Evolutionary conservation across 2,797 vertebrate species (phyloP), one percentile per base, ranked within the genome.

Genomic region (Myotis myotis): DNA sequence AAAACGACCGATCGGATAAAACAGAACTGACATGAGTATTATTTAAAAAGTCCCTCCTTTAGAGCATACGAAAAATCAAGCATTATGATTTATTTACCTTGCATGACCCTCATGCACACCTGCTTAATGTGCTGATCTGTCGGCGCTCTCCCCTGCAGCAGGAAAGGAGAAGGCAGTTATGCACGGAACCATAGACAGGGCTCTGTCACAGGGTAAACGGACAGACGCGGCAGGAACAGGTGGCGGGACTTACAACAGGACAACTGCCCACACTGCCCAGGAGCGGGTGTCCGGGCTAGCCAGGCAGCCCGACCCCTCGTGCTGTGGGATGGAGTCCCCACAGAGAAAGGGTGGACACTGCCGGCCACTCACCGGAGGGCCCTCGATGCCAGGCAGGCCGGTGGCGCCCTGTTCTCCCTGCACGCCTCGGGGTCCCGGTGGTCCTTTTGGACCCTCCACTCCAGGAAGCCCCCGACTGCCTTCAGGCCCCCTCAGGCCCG

Each of bases 31-130:
- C 44, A 89, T 36, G 72, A 62, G 62, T 41, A 47, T 74, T 80
- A 92, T 20, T 74, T 57, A 84, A 38, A 89, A 70, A n/a, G 23
- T 44, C 38, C 74, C 25, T 36, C 49, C 47, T 75, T 94, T 82
- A 83, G 95, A 97, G 22, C 36, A 94, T 0, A 87, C 47, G 8
- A 75, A 70, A 66, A 30, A 41, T 70, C 15, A 89, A 93, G 87
- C 6, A 47, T 1, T 84, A 83, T 49, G 89, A 68, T 62, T 95
- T 97, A 97, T 98, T 99, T 98, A 99, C 99, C 99, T 99, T 99
- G 99, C 98, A 99, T 99, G 96, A 99, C 99, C 98, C 99, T 99
- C 99, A 99, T 99, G 98, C 99, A 99, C 88, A 99, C 99, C 98
- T 99, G 99, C 96, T 99, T 99, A 97, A 99, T 99, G 97, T 99